A percentile compares a stretch with the other conserved stretches of the same genome.
These are phyloP conservation scores for Ceratotherium simum DNA, from an alignment of 2,113 vertebrate genomes.

Conservation along the genomic window DNA sequence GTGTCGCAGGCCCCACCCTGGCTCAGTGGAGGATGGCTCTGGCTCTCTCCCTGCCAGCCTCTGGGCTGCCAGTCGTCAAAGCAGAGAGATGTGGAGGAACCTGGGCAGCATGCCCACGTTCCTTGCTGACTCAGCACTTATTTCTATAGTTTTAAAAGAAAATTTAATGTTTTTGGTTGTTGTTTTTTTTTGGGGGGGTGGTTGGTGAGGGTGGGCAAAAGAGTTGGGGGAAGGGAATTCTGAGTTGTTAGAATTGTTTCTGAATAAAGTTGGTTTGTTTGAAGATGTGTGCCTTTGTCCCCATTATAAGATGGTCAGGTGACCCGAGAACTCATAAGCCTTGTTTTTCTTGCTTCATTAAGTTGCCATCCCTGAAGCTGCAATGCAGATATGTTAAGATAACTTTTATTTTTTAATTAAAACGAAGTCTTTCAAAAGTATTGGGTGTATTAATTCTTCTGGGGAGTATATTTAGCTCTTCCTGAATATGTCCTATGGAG, in stretches of 20 bases:
- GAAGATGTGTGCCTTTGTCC: slow-evolving; percentile 84
- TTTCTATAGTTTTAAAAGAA: slow-evolving; percentile 80
- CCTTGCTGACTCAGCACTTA: slow-evolving; percentile 79
- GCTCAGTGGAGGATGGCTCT: rapidly evolving
- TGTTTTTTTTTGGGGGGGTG: not conserved
- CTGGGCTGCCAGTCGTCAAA: not conserved
- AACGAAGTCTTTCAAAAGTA: slow-evolving; percentile 85
- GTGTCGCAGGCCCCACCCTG: not conserved
- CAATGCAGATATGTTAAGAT: slow-evolving; percentile 88
- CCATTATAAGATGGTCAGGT: slow-evolving; percentile 48
- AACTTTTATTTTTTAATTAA: slow-evolving; percentile 92
- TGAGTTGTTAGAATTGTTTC: slow-evolving; percentile 73
- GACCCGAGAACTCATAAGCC: slow-evolving; percentile 73
- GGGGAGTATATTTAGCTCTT: not conserved
- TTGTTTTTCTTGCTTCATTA: slow-evolving; percentile 82
- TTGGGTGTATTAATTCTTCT: slow-evolving; percentile 65
- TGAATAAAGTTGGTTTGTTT: slow-evolving; percentile 82
- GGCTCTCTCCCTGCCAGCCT: not conserved
- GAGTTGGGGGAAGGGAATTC: slow-evolving; percentile 67
- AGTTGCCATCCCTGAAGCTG: slow-evolving; percentile 83
- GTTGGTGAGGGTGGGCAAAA: slow-evolving; percentile 38
- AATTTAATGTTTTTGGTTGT: slow-evolving; percentile 74
- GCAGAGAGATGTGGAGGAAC: not conserved
- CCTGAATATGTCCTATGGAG: not conserved
- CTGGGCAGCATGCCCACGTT: not conserved